Conservation (phyloP, 2,113 vertebrate species). For the Sakesphorus luctuosus region DNA sequence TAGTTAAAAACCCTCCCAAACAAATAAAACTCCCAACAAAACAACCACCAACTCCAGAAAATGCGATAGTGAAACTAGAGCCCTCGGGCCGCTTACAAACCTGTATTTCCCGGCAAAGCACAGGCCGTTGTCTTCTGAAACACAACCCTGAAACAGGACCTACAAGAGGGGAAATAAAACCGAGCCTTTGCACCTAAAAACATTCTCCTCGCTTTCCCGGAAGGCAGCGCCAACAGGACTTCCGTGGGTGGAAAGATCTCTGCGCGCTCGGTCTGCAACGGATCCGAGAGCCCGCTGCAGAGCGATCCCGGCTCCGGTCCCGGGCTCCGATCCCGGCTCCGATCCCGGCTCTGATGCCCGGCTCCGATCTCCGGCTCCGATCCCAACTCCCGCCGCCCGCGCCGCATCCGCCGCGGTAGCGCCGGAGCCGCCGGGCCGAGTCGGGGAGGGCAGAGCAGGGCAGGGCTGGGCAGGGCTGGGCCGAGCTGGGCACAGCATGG, state of each 20-base stretch:
- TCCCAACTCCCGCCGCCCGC: background rate
- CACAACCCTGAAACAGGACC: background rate
- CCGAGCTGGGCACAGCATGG: too few species aligned
- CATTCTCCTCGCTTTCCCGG: background rate
- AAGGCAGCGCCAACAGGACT: background rate
- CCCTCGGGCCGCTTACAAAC: background rate
- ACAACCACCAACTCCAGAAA: background rate
- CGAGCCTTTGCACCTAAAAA: background rate
- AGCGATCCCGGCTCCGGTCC: too few species aligned
- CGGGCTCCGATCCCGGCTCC: too few species aligned
- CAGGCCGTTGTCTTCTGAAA: background rate
- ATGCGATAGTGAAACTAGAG: background rate
- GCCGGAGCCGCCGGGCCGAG: too few species aligned
- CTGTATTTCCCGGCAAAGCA: background rate
- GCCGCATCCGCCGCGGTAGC: background rate
- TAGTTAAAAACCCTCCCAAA: too few species aligned
- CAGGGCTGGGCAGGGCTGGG: too few species aligned
- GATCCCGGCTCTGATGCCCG: too few species aligned
- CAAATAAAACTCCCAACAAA: background rate
- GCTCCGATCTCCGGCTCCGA: too few species aligned
- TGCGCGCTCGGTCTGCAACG: background rate
- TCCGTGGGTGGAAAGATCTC: background rate
- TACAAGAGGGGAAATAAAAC: background rate
- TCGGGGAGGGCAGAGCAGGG: too few species aligned
- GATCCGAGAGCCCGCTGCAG: too few species aligned